Conservation (phyloP, 2,888 invertebrate genomes). For the Bembecia ichneumoniformis region DNA sequence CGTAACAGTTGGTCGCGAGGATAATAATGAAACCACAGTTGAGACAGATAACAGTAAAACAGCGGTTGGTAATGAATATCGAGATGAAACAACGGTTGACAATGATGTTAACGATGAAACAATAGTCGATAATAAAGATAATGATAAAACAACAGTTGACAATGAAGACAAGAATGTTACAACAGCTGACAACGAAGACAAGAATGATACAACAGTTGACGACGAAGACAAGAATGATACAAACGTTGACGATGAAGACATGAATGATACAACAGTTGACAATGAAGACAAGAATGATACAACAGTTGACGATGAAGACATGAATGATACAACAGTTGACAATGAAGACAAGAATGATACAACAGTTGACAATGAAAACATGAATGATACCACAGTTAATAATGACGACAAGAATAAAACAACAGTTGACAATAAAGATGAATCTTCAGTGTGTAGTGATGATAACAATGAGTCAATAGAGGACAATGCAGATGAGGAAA, state of each 20-base stretch:
- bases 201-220: conserved; percentile 19
- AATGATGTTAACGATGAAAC: background rate
- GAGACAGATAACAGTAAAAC: background rate
- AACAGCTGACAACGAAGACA: conserved; percentile 5
- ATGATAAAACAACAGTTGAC: background rate
- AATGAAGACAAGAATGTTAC: background rate
- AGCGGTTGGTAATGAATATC: background rate
- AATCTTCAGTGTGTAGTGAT: background rate
- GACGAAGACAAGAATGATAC: background rate
- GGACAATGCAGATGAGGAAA: conserved; percentile 3
- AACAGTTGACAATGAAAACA: conserved; percentile 36
- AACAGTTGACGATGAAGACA: background rate
- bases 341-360: conserved; percentile 48
- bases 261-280: background rate
- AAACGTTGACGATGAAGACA: conserved; percentile 2
- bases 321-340: conserved; percentile 15
- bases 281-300: conserved; percentile 6
- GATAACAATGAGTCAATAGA: conserved; percentile 3
- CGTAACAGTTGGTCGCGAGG: too few species aligned
- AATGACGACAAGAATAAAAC: conserved; percentile 10
- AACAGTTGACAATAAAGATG: conserved; percentile 34
- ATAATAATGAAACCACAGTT: too few species aligned
- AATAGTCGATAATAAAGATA: background rate
- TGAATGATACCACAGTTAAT: background rate
- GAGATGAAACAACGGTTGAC: background rate